phyloP scores from a whole-genome alignment of 2,888 invertebrate species.

The Lysandra bellargus region DNA sequence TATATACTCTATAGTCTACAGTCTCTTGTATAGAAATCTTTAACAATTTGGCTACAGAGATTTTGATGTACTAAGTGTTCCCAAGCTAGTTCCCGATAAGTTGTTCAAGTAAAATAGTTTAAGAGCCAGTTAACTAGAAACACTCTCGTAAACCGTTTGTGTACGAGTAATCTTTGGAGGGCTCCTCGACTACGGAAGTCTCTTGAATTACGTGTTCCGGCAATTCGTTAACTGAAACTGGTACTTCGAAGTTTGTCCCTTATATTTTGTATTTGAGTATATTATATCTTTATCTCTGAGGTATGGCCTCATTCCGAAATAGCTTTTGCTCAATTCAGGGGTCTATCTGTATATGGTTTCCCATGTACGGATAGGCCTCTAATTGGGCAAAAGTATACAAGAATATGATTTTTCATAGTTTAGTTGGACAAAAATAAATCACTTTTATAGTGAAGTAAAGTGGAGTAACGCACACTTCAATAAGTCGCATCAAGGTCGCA shows the following conservation, averaged over 20 bases:
- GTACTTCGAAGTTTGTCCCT: background rate
- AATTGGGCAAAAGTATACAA: too few relatives aligned
- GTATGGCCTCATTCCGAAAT: background rate
- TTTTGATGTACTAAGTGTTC: background rate
- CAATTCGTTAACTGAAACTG: background rate
- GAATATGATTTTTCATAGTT: background rate
- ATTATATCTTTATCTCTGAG: background rate
- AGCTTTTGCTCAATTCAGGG: background rate
- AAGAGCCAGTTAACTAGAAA: conserved; percentile 6
- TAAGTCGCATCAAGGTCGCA: background rate
- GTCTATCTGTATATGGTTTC: too few relatives aligned
- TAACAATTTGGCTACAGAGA: background rate
- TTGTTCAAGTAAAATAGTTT: conserved; percentile 6
- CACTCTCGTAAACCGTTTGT: conserved; percentile 6
- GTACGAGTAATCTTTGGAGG: background rate
- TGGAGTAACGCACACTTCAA: background rate
- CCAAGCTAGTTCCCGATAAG: background rate
- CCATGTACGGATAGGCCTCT: too few relatives aligned
- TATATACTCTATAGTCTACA: too few relatives aligned
- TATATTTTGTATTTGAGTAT: background rate
- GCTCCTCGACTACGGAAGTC: conserved; percentile 5
- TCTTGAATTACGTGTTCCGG: conserved; percentile 12
- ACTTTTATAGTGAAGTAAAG: background rate
- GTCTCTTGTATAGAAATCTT: background rate
- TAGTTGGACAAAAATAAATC: background rate